Percentiles rank a stretch among this genome's conserved stretches.
Evolutionary conservation across 2,113 vertebrate species (phyloP).

Genomic region (Pleuronectes platessa): DNA sequence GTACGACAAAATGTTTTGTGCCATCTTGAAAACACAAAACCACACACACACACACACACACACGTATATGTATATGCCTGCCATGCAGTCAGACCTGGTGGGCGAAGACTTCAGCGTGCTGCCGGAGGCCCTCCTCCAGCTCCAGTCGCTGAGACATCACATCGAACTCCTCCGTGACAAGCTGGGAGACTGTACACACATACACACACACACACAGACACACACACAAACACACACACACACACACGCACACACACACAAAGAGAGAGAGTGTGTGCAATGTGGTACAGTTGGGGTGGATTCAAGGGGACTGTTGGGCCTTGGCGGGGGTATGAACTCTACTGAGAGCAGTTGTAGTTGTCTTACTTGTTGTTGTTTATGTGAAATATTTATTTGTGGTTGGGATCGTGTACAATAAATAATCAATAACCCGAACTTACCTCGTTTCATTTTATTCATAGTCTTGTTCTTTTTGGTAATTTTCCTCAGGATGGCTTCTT

Average conservation of each 20-base stretch:
- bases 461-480: constrained; percentile 75
- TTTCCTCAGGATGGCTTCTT: constrained; percentile 66
- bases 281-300: too few species aligned
- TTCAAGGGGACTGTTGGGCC: too few species aligned
- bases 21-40: constrained; percentile 4
- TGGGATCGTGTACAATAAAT: too few species aligned
- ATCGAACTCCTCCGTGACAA: constrained; percentile 82
- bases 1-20: constrained; percentile 62
- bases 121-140: constrained; percentile 83
- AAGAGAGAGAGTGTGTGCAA: too few species aligned
- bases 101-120: constrained; percentile 83
- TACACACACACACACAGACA: constrained; percentile 14
- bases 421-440: constrained; percentile 52
- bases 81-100: constrained; percentile 77
- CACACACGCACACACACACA: too few species aligned
- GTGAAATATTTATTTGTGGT: too few species aligned
- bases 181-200: constrained; percentile 78
- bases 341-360: too few species aligned
- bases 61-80: neutral
- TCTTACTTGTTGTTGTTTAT: too few species aligned
- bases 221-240: constrained; percentile 1
- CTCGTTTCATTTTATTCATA: constrained; percentile 82
- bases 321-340: too few species aligned
- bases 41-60: neutral
- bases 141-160: constrained; percentile 83